Percentiles rank a stretch among this genome's conserved stretches.
Evolutionary conservation across 2,113 vertebrate genomes (phyloP).

Genomic region (Amphiprion percula): DNA sequence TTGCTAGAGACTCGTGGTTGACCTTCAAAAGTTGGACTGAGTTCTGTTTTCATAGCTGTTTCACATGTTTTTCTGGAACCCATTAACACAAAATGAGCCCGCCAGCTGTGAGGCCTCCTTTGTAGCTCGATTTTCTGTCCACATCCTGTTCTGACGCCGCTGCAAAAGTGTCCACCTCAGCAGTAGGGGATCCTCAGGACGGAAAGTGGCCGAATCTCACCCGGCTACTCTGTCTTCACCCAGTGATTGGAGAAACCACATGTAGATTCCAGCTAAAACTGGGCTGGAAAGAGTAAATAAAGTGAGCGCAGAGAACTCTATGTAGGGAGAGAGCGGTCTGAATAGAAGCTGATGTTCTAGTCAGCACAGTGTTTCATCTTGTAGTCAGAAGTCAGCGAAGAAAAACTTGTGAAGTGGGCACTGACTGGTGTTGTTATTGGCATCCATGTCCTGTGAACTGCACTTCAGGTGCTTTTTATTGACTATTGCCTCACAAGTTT

Average conservation of each 20-base stretch:
- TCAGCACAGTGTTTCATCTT: conserved; percentile 31
- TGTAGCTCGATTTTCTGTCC: conserved; percentile 60
- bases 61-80: conserved; percentile 58
- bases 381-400: conserved; percentile 35
- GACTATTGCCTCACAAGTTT: conserved; percentile 39
- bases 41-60: conserved; percentile 79
- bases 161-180: conserved; percentile 62
- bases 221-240: conserved; percentile 35
- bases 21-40: conserved; percentile 59
- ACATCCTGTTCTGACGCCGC: conserved; percentile 58
- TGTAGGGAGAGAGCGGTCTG: conserved; percentile 32
- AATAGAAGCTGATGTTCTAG: conserved; percentile 33
- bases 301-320: conserved; percentile 14
- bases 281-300: conserved; percentile 38
- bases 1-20: conserved; percentile 38
- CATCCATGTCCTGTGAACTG: conserved; percentile 12
- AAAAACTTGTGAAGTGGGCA: conserved; percentile 30
- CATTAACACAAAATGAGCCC: conserved; percentile 55
- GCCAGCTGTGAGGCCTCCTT: conserved; percentile 43
- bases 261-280: conserved; percentile 31
- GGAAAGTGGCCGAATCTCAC: conserved; percentile 39
- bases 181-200: conserved; percentile 62
- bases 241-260: conserved; percentile 38
- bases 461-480: conserved; percentile 54
- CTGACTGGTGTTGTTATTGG: conserved; percentile 55